A percentile compares a stretch with the other conserved stretches of the same genome.
Conservation (phyloP, 2,888 invertebrate genomes). For the Hydropsyche betteni region DNA sequence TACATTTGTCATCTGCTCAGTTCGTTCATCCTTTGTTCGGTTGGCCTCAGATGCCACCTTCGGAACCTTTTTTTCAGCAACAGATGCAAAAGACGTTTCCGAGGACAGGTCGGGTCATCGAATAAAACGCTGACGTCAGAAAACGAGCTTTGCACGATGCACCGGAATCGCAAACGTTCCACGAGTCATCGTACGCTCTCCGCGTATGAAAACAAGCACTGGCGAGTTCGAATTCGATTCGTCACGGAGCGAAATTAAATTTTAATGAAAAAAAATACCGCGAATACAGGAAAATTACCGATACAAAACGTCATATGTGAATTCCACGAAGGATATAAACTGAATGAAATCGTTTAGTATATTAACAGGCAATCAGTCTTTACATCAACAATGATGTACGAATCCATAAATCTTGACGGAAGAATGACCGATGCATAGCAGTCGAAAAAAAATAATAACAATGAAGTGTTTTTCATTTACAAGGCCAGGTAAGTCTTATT, state of each 20-base stretch:
- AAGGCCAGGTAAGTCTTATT: conserved; percentile 50
- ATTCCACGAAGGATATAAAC: neutral
- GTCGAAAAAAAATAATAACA: conserved; percentile 40
- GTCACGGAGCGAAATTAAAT: no score
- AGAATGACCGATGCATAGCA: conserved; percentile 41
- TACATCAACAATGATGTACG: conserved; percentile 44
- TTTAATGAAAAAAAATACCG: neutral
- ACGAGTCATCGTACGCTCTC: conserved; percentile 12
- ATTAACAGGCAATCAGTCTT: conserved; percentile 50
- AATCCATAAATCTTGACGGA: conserved; percentile 44
- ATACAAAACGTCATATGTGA: neutral
- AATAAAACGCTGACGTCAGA: conserved; percentile 35
- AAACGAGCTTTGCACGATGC: conserved; percentile 29
- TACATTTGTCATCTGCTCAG: conserved; percentile 43
- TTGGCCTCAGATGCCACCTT: conserved; percentile 4
- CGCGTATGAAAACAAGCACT: neutral
- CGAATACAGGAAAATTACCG: neutral
- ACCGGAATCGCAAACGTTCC: conserved; percentile 2
- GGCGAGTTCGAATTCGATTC: no score
- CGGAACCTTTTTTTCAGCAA: neutral
- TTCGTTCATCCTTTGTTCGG: conserved; percentile 35
- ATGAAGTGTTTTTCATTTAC: conserved; percentile 45
- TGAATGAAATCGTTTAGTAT: conserved; percentile 20
- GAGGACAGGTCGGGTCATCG: conserved; percentile 18
- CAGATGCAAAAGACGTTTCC: conserved; percentile 5